phyloP scores from a whole-genome alignment of 2,888 invertebrate species.

The Tetramorium bicarinatum region DNA sequence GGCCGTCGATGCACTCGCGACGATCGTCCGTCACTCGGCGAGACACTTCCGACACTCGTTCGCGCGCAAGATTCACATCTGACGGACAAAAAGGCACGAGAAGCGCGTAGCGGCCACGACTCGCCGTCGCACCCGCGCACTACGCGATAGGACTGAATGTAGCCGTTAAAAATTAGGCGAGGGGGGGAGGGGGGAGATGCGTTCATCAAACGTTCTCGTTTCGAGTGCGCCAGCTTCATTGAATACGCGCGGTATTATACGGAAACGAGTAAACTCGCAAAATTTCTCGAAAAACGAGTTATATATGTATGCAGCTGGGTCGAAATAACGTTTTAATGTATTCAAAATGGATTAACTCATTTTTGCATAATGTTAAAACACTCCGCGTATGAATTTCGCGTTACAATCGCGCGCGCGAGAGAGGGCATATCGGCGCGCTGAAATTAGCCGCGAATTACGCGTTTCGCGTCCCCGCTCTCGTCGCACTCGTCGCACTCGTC shows the following conservation, averaged over 20 bases:
- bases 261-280: constrained; percentile 27
- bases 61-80: neutral
- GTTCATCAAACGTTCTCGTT: neutral
- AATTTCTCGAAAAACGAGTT: constrained; percentile 35
- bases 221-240: neutral
- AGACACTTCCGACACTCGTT: neutral
- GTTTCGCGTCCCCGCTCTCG: neutral
- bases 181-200: neutral
- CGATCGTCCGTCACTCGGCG: neutral
- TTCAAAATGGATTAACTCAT: constrained; percentile 29
- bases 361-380: constrained; percentile 38
- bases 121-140: too few relatives aligned
- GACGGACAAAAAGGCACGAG: neutral
- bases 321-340: constrained; percentile 30
- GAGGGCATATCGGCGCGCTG: neutral
- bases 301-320: constrained; percentile 4
- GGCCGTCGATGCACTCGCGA: neutral
- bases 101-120: neutral
- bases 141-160: neutral
- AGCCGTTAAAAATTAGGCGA: neutral
- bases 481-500: neutral
- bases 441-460: constrained; percentile 5
- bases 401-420: neutral
- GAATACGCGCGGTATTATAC: neutral
- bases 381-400: constrained; percentile 23